Base-by-base conservation (phyloP, 2,113 vertebrate species). In the Triplophysa siluroides region DNA sequence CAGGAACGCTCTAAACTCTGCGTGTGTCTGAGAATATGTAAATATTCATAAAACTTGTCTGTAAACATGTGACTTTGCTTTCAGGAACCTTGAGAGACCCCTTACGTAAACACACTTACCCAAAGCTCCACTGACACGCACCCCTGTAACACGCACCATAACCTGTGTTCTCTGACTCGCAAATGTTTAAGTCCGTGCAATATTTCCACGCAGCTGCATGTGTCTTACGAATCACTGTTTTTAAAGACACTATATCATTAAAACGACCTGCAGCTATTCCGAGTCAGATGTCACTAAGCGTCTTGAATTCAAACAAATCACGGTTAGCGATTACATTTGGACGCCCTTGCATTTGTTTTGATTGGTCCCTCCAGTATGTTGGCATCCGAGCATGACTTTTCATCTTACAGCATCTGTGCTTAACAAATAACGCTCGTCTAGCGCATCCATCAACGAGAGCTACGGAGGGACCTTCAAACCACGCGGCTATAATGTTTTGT, bases 321-420 rank as follows among this genome's bases (percentile, higher is more conserved):
- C 19, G 66, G 33, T 50, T n/a, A 70, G 74, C 65, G 54, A 77
- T 81, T 71, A 29, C 38, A n/a, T 81, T 81, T 71, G 73, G 80
- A 69, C 45, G 33, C 68, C 33, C 12, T 47, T 56, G 61, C 70
- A 64, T 84, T 84, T 84, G 76, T 79, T 81, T 79, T 50, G 47
- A 65, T 76, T 70, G 76, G 64, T 50, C 45, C 1, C 14, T 81
- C 63, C 29, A 61, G 41, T 21, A n/a, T 38, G 52, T 19, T 78
- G 78, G 74, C 78, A 73, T 71, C 63, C 10, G 9, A 63, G 24
- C 61, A 0, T n/a, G 33, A 80, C 68, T 54, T 84, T 84, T 84
- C 75, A 84, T 84, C 83, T 66, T 24, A 56, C 64, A n/a, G 29
- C 4, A 24, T 67, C 62, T 62, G 21, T n/a, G 38, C 56, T 61